Percentiles rank a stretch among this genome's conserved stretches.
phyloP scores from a whole-genome alignment of 2,113 vertebrate genomes.

The Zeus faber region DNA sequence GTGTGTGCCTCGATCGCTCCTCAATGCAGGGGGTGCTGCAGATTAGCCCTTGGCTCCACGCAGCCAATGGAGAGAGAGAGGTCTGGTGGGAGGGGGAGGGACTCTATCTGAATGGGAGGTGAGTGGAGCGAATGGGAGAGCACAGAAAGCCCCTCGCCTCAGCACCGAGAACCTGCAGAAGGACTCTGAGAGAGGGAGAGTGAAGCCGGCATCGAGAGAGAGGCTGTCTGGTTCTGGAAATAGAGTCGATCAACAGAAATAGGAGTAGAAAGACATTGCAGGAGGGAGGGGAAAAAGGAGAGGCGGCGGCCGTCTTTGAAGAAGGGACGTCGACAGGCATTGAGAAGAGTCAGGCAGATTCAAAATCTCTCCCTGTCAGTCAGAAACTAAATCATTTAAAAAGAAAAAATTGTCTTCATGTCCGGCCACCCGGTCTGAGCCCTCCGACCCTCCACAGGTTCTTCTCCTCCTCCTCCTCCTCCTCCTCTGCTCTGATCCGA shows the following conservation, averaged over 20 bases:
- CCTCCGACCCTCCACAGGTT: conserved; percentile 4
- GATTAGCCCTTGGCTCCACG: conserved; percentile 38
- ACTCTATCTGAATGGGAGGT: conserved; percentile 30
- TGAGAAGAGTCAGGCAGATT: too few relatives aligned
- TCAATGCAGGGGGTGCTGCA: conserved; percentile 49
- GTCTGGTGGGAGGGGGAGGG: conserved; percentile 45
- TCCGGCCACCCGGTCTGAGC: too few relatives aligned
- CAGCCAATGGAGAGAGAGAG: conserved; percentile 50
- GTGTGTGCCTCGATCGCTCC: conserved; percentile 41
- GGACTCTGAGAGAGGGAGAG: conserved; percentile 41
- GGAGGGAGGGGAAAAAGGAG: too few relatives aligned
- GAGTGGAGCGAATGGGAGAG: conserved; percentile 44
- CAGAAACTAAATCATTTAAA: too few relatives aligned
- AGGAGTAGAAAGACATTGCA: too few relatives aligned
- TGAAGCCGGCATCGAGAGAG: conserved; percentile 22
- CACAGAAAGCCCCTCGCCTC: conserved; percentile 59
- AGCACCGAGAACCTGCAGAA: conserved; percentile 36
- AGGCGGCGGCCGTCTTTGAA: too few relatives aligned
- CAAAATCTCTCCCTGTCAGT: too few relatives aligned
- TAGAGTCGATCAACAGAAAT: too few relatives aligned
- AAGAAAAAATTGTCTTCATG: too few relatives aligned
- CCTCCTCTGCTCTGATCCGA: too few relatives aligned
- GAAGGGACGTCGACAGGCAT: too few relatives aligned
- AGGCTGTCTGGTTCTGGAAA: conserved; percentile 2
- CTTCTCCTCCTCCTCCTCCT: conserved; percentile 1